Base-by-base conservation (phyloP, 1,140 invertebrate genomes). In the Kradibia gibbosae region DNA sequence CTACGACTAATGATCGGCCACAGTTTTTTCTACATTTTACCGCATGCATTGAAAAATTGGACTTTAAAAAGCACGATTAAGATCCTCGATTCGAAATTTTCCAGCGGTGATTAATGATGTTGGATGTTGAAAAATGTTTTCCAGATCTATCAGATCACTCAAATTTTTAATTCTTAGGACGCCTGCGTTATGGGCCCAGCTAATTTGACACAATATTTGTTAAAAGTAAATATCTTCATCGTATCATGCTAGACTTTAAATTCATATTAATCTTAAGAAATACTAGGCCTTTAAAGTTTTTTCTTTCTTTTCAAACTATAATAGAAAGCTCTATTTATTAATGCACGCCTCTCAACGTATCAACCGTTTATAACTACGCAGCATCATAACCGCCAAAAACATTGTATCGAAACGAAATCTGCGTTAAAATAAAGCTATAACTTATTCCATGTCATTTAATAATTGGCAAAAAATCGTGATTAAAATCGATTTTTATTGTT, bases 1-100 rank as follows among this genome's bases (percentile, higher is more conserved):
- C 78, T 62, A 81, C 83, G 84, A 88, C 87, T 90, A 87, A 90
- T 90, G 88, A 88, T 88, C 86, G 83, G 80, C 79, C 82, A 78
- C 83, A 82, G 81, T 83, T 83, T 71, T 73, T 67, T 80, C 84
- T 65, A 31, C n/a, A 31, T 53, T 57, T 31, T 31, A 53, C 3
- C 1, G 22, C 31, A 36, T 48, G 36, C 50, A 60, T 74, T 82
- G 50, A 83, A 82, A 83, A 82, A 78, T 81, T 83, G 67, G 75
- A 65, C 78, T 75, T 67, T 71, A 73, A 77, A 53, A 76, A 53
- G 13, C 34, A 70, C 73, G 62, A 77, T 81, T 81, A 60, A 60
- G 73, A 83, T 82, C 85, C 85, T 86, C 85, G 81, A 87, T 86
- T 84, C 83, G 83, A 85, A 86, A 88, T 88, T 86, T 85, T 36